Evolutionary conservation across 2,888 invertebrate genomes (phyloP).

Genomic region (Melanophora roralis): DNA sequence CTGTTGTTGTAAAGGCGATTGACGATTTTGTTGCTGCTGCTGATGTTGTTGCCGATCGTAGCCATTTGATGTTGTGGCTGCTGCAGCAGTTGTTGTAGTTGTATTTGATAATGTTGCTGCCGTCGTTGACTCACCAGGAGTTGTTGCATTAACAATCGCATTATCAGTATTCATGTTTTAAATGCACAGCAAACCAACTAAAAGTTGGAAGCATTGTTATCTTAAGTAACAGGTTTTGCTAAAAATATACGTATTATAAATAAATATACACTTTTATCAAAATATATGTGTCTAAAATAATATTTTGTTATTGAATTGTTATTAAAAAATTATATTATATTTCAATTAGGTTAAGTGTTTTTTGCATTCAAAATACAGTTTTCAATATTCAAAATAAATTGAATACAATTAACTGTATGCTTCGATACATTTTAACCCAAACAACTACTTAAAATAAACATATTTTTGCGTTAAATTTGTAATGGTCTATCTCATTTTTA

Average conservation of each 20-base stretch:
- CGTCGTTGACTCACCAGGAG: slow-evolving; percentile 66
- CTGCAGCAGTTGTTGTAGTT: slow-evolving; percentile 69
- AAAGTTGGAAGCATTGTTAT: slow-evolving; percentile 54
- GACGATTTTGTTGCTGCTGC: slow-evolving; percentile 66
- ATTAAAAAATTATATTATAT: too few species aligned
- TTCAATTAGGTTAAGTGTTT: too few species aligned
- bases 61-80: slow-evolving; percentile 69
- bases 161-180: slow-evolving; percentile 67
- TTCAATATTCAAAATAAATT: slow-evolving; percentile 18
- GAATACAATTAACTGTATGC: slow-evolving; percentile 11
- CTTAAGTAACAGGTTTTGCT: slow-evolving; percentile 34
- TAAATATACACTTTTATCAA: too few species aligned
- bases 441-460: not conserved
- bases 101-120: slow-evolving; percentile 68
- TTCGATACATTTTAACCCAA: slow-evolving; percentile 3
- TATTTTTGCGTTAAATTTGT: not conserved
- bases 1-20: slow-evolving; percentile 68
- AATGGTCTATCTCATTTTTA: not conserved
- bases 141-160: slow-evolving; percentile 59
- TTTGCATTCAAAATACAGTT: too few species aligned
- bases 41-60: slow-evolving; percentile 71
- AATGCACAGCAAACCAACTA: slow-evolving; percentile 27
- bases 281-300: too few species aligned
- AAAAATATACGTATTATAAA: slow-evolving; percentile 31
- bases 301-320: too few species aligned